Percentiles rank a stretch among this genome's conserved stretches.
These are phyloP conservation scores for Sebastes matsubarae DNA, from an alignment of 2,797 vertebrate genomes.

Conservation along the genomic window DNA sequence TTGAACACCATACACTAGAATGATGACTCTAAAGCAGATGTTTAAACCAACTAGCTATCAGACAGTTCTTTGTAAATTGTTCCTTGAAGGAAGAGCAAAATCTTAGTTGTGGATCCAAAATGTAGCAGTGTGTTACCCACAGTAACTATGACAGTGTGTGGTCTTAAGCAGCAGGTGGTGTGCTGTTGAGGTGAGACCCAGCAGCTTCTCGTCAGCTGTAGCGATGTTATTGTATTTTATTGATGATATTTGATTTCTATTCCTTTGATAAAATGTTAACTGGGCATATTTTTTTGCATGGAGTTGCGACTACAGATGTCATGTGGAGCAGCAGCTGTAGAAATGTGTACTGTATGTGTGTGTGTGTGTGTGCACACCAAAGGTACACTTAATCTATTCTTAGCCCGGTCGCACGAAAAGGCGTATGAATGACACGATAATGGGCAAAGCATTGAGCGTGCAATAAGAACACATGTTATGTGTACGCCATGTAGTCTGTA, in stretches of 20 bases:
- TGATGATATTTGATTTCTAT: conserved; percentile 5
- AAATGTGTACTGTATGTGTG: background rate
- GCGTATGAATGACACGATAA: no score
- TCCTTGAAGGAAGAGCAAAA: background rate
- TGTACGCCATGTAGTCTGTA: no score
- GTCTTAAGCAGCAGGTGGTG: conserved; percentile 12
- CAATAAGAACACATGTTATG: no score
- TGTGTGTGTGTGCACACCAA: background rate
- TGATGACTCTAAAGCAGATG: background rate
- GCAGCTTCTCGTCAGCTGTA: conserved; percentile 57
- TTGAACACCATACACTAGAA: background rate
- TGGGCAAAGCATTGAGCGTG: no score
- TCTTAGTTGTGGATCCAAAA: conserved; percentile 2
- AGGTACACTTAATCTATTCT: background rate
- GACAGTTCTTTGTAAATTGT: background rate
- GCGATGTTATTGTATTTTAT: conserved; percentile 25
- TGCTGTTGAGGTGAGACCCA: conserved; percentile 42
- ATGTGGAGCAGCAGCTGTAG: conserved; percentile 6
- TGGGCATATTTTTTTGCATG: conserved; percentile 20
- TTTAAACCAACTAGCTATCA: background rate
- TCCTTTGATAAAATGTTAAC: conserved; percentile 28
- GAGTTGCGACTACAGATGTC: background rate
- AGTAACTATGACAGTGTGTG: background rate
- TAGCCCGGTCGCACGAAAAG: no score
- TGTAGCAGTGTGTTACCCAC: conserved; percentile 61